Percentiles rank a stretch among this genome's conserved stretches.
Evolutionary conservation across 2,888 invertebrate species (phyloP).

Genomic region (Apodemia mormo): DNA sequence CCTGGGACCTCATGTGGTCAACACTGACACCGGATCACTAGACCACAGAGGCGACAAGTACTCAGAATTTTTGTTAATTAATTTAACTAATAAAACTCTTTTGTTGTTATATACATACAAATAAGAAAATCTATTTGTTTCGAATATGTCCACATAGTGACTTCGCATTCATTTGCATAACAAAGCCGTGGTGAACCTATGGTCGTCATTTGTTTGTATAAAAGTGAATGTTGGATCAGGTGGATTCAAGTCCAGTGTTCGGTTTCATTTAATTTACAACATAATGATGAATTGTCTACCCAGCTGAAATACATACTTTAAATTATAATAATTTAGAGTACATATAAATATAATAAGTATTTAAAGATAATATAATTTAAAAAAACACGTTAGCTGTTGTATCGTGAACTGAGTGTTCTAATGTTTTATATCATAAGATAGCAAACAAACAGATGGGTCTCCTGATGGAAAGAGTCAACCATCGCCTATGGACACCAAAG

Average conservation of each 20-base stretch:
- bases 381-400: too few relatives aligned
- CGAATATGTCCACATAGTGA: constrained; percentile 62
- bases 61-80: background rate
- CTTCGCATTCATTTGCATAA: constrained; percentile 70
- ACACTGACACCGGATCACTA: too few relatives aligned
- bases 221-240: constrained; percentile 78
- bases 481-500: too few relatives aligned
- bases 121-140: constrained; percentile 32
- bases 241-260: constrained; percentile 72
- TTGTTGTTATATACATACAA: background rate
- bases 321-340: too few relatives aligned
- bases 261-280: constrained; percentile 67
- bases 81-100: background rate
- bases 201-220: constrained; percentile 75
- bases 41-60: too few relatives aligned
- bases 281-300: constrained; percentile 63
- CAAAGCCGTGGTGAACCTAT: constrained; percentile 66
- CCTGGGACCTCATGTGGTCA: too few relatives aligned
- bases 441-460: too few relatives aligned
- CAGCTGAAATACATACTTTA: too few relatives aligned
- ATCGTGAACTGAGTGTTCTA: too few relatives aligned
- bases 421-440: too few relatives aligned
- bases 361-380: background rate
- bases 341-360: too few relatives aligned
- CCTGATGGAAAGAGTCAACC: too few relatives aligned